phyloP scores from a whole-genome alignment of 2,797 vertebrate genomes.

The Pipistrellus pipistrellus region DNA sequence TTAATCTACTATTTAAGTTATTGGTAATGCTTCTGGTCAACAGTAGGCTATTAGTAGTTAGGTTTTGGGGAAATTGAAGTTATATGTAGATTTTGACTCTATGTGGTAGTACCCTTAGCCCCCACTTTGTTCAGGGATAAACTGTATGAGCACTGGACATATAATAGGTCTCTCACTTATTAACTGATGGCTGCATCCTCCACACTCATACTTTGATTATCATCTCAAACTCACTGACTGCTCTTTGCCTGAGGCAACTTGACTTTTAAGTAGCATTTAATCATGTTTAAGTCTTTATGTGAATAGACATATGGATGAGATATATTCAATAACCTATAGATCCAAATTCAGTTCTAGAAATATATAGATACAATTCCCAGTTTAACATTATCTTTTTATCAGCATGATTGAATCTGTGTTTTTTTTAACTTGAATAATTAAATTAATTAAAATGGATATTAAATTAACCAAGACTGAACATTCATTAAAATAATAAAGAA shows the following conservation, averaged over 20 bases:
- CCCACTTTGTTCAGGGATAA: background rate
- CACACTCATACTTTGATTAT: background rate
- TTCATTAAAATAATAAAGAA: slow-evolving; percentile 37
- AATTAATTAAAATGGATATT: slow-evolving; percentile 1
- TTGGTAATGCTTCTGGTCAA: background rate
- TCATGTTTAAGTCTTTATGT: slow-evolving; percentile 4
- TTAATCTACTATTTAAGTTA: background rate
- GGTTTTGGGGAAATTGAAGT: background rate
- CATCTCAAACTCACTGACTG: background rate
- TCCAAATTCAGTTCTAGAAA: slow-evolving; percentile 41
- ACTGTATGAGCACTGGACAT: background rate
- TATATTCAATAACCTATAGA: slow-evolving; percentile 41
- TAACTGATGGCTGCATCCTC: background rate
- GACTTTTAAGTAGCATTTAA: slow-evolving; percentile 33
- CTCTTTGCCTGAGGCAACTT: background rate
- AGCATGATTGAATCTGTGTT: background rate
- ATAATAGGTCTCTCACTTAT: background rate
- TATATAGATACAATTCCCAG: background rate
- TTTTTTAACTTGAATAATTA: background rate
- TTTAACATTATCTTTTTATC: slow-evolving; percentile 11
- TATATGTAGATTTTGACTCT: background rate
- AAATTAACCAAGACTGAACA: background rate
- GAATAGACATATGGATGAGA: slow-evolving; percentile 12
- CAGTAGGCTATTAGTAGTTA: background rate
- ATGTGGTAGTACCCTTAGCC: background rate